phyloP scores from a whole-genome alignment of 2,113 vertebrate genomes.

The Podiceps cristatus region DNA sequence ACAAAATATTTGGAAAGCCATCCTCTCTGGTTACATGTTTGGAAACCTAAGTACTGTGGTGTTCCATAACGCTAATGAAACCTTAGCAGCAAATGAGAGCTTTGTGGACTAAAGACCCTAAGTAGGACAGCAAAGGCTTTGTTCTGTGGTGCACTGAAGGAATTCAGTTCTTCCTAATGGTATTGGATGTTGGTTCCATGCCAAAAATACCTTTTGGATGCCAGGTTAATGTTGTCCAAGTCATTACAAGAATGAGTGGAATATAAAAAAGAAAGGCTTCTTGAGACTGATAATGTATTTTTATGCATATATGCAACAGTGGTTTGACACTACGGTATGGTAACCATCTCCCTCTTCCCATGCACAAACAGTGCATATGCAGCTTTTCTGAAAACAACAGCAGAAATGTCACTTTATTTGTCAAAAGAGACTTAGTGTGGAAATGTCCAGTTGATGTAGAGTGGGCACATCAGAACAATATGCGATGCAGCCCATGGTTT shows the following conservation, averaged over 20 bases:
- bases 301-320: not conserved
- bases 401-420: not conserved
- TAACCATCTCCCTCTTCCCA: not conserved
- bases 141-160: conserved; percentile 55
- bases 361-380: not conserved
- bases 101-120: conserved; percentile 46
- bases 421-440: not conserved
- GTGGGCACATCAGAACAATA: not conserved
- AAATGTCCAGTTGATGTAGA: not conserved
- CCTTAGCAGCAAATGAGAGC: conserved; percentile 52
- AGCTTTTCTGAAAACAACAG: not conserved
- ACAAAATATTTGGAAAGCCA: not conserved
- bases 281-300: not conserved
- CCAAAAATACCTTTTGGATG: conserved; percentile 63
- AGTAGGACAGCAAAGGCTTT: conserved; percentile 76
- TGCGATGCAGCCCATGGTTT: not conserved
- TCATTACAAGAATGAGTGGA: conserved; percentile 27
- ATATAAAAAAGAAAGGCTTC: conserved; percentile 8
- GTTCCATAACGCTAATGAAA: conserved; percentile 63
- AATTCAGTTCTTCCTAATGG: conserved; percentile 42
- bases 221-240: conserved; percentile 20
- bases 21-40: not conserved
- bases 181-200: conserved; percentile 31
- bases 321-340: not conserved
- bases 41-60: conserved; percentile 27